Conservation (phyloP, 1,140 invertebrate species). For the Ridgeia piscesae region DNA sequence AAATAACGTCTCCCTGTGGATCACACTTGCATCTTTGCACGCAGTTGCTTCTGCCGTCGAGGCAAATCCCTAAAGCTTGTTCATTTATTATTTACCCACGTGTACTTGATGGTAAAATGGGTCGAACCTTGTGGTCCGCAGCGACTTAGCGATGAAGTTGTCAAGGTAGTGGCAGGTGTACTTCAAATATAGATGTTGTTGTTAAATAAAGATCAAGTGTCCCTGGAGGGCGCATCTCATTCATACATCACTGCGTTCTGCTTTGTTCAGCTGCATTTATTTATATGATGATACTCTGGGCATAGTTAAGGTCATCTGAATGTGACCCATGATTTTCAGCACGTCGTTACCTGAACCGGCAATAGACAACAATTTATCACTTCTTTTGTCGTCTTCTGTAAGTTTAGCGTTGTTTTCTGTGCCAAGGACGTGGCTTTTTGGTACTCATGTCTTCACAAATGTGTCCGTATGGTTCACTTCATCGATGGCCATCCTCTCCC, state of each 20-base stretch:
- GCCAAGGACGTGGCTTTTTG: not conserved
- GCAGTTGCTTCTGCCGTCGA: not conserved
- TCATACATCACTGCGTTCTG: not conserved
- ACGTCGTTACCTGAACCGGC: not conserved
- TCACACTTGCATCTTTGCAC: not conserved
- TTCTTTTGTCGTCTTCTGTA: not conserved
- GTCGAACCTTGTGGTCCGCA: not conserved
- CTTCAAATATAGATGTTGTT: not conserved
- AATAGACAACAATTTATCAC: not conserved
- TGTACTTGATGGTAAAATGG: not conserved
- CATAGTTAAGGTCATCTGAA: not conserved
- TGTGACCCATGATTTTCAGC: not conserved
- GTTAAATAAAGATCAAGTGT: not conserved
- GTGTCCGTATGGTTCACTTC: too few species aligned
- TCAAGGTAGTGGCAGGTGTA: not conserved
- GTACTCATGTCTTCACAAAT: too few species aligned
- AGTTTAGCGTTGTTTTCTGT: not conserved
- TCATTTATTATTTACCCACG: not conserved
- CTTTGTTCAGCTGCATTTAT: not conserved
- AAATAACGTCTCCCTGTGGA: not conserved
- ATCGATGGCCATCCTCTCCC: too few species aligned
- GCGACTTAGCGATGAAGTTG: not conserved
- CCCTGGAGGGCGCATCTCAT: not conserved
- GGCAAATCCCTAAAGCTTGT: not conserved
- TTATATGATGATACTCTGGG: not conserved